Evolutionary conservation across 2,888 invertebrate genomes (phyloP).

Genomic region (Limnephilus lunatus): DNA sequence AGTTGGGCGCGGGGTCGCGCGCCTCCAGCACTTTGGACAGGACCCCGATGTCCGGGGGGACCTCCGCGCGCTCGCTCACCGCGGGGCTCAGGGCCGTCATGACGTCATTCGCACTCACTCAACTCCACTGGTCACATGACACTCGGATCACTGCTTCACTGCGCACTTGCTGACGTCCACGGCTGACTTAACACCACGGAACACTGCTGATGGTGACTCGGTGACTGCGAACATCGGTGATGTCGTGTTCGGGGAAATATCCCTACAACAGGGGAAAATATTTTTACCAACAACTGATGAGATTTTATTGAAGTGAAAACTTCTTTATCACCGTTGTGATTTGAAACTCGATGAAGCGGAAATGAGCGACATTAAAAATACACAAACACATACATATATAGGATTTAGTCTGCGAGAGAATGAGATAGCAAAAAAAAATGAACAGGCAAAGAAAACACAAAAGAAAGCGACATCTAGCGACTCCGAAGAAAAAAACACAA

Average conservation of each 20-base stretch:
- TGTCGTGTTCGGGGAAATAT: neutral
- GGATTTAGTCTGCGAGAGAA: no score
- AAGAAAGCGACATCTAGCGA: no score
- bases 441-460: no score
- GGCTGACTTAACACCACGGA: constrained; percentile 12
- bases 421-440: no score
- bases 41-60: neutral
- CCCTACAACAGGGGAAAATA: neutral
- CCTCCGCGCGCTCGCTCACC: constrained; percentile 9
- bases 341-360: no score
- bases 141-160: neutral
- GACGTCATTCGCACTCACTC: constrained; percentile 28
- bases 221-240: neutral
- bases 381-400: no score
- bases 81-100: constrained; percentile 39
- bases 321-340: no score
- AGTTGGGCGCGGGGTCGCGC: constrained; percentile 12
- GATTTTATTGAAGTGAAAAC: no score
- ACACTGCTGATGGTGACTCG: neutral
- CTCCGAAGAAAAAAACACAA: no score
- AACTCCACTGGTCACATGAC: constrained; percentile 40
- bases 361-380: no score
- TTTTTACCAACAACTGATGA: neutral
- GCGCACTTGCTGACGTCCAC: constrained; percentile 7
- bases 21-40: constrained; percentile 32